phyloP scores from a whole-genome alignment of 2,797 vertebrate species.

The Enteromius trimaculatus region DNA sequence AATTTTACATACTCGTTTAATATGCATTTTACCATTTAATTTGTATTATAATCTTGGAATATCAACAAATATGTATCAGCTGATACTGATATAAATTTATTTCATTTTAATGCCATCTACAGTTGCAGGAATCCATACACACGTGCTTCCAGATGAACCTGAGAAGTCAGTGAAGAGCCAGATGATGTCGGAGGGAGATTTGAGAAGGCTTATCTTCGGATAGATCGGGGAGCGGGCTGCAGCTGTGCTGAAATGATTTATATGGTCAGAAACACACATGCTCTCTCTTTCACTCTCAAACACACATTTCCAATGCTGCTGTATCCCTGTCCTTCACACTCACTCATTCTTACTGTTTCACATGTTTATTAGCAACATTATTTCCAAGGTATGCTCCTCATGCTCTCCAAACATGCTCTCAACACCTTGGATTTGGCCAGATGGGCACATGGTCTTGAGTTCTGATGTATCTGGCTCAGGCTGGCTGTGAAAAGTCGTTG shows the following conservation, averaged over 20 bases:
- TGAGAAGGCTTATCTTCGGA: conserved; percentile 81
- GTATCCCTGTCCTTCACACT: conserved; percentile 30
- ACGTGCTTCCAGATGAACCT: conserved; percentile 58
- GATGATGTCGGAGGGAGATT: conserved; percentile 80
- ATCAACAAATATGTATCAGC: neutral
- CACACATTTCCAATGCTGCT: conserved; percentile 8
- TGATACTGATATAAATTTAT: neutral
- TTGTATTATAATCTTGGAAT: neutral
- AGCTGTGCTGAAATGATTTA: conserved; percentile 85
- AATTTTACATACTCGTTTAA: neutral
- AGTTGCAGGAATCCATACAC: conserved; percentile 45
- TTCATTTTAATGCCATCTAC: conserved; percentile 46
- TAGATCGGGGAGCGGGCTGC: conserved; percentile 72
- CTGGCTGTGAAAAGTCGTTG: conserved; percentile 49
- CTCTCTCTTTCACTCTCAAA: conserved; percentile 50
- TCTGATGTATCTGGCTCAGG: conserved; percentile 18
- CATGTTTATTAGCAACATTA: conserved; percentile 19
- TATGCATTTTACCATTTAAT: neutral
- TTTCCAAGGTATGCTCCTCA: neutral
- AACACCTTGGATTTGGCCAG: conserved; percentile 17
- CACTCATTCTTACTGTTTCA: conserved; percentile 23
- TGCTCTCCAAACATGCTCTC: conserved; percentile 18
- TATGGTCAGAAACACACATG: conserved; percentile 65
- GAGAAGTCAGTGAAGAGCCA: conserved; percentile 69
- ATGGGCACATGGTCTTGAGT: neutral